Evolutionary conservation across 2,113 vertebrate species (phyloP), one percentile per base, ranked within the genome.

Genomic region (Benthochromis sp.): DNA sequence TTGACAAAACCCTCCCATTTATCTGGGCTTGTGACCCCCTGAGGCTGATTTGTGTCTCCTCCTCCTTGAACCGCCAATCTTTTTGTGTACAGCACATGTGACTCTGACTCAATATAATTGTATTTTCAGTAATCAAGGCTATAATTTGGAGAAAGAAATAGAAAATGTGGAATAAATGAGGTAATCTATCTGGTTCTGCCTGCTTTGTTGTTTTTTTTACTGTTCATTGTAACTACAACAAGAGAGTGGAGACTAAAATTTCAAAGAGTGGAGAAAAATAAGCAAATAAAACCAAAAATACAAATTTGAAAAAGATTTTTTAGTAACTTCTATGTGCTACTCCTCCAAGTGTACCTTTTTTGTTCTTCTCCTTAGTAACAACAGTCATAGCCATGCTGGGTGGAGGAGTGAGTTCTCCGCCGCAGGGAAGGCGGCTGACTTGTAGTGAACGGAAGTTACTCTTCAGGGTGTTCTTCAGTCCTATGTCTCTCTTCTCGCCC

Each of bases 381-480:
- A 98, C 97, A 0, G 98, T 98, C 98, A 98, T 98, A 93, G 97
- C 96, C 98, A 98, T 98, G 94, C 97, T 97, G 87, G 96, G 97
- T 1, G 97, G 97, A 4, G 98, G 92, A 16, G 96, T 96, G 85
- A 97, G 95, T 57, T 98, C 98, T 52, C 98, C 98, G 1, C 97
- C 96, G 8, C 96, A 91, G 3, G 95, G 95, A 78, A 98, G 96
- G 36, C 98, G 97, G 93, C 97, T 98, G 94, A 98, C 98, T 93
- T 98, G 97, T 53, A 98, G 96, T 0, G 98, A 98, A 87, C 98
- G 97, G 96, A 98, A 98, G 94, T 98, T 98, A 92, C 97, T 98
- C 95, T 98, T 98, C 91, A 98, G 96, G 0, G 98, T 98, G 94
- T 98, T 98, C 95, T 98, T 97, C 81, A 96, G 87, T 4, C 97